Percentiles rank a stretch among this genome's conserved stretches.
Conservation (phyloP, 2,113 vertebrate genomes). For the Motacilla alba region DNA sequence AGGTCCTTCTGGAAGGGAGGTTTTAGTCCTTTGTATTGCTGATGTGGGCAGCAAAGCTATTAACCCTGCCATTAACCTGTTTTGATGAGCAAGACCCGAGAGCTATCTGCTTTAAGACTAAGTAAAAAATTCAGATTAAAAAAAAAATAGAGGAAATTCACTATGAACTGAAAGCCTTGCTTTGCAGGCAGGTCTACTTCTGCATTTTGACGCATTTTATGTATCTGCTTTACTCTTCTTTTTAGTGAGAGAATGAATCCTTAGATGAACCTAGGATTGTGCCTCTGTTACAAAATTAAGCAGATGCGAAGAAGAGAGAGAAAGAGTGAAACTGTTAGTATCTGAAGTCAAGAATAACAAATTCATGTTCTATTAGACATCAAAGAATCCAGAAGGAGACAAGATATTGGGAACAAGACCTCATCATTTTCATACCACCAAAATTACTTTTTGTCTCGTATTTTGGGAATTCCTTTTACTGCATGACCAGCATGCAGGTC, state of each 20-base stretch:
- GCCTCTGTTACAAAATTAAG: background rate
- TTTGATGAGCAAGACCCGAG: background rate
- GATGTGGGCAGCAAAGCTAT: background rate
- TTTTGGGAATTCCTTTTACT: background rate
- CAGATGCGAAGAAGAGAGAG: background rate
- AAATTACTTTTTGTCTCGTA: background rate
- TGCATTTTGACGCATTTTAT: constrained; percentile 8
- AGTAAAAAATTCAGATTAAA: background rate
- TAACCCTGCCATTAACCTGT: background rate
- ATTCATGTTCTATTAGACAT: background rate
- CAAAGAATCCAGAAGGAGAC: background rate
- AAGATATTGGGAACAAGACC: background rate
- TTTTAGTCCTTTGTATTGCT: background rate
- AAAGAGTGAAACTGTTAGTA: background rate
- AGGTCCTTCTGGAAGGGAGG: background rate
- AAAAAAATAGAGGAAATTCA: background rate
- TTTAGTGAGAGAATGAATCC: constrained; percentile 12
- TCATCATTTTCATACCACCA: background rate
- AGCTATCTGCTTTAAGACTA: background rate
- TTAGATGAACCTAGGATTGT: constrained; percentile 15
- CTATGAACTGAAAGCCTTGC: background rate
- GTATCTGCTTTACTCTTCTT: background rate
- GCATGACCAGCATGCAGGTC: background rate
- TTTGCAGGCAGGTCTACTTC: constrained; percentile 15
- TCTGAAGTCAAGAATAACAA: background rate